Base-by-base conservation (phyloP, 2,113 vertebrate genomes). In the Myiozetetes cayanensis region DNA sequence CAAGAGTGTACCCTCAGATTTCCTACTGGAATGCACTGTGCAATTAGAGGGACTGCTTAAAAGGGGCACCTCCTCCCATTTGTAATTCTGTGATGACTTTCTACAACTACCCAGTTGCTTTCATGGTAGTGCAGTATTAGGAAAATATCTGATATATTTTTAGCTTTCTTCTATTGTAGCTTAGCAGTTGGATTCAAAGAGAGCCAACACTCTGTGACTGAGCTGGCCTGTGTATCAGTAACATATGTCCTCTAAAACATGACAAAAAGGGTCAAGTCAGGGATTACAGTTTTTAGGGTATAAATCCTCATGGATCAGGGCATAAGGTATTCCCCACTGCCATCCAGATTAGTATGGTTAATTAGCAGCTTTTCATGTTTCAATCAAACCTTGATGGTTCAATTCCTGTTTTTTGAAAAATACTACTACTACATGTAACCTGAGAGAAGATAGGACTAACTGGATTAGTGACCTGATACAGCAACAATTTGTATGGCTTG, bases 71-170 rank as follows among this genome's bases (percentile, higher is more conserved):
- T 92, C 67, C 62, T 89, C 49, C 72, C 41, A 82, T 78, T 33
- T 4, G 16, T 43, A 93, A 30, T 49, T 79, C 82, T 3, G 4
- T 14, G 33, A 90, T 23, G 35, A 90, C 82, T 85, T 90, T 58
- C 55, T 86, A 33, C 11, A 67, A 74, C 65, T 25, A 88, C 25
- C 16, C 83, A 78, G 76, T 78, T 89, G 90, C 92, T 86, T 89
- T 87, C 65, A 72, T 37, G 49, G 83, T 52, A 81, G 33, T 1
- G 0, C 1, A 93, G 76, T 53, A 86, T 75, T 86, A 90, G 96
- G 96, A 96, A 96, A 96, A 84, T 94, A 97, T 95, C 14, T 92
- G 61, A 75, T 89, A 25, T 93, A 96, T 97, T 95, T 97, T 96
- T 96, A 96, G 93, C 90, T 96, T 95, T 92, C 92, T 72, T 81